Evolutionary conservation across 1,140 invertebrate genomes (phyloP).

Genomic region (Habropoda laboriosa): DNA sequence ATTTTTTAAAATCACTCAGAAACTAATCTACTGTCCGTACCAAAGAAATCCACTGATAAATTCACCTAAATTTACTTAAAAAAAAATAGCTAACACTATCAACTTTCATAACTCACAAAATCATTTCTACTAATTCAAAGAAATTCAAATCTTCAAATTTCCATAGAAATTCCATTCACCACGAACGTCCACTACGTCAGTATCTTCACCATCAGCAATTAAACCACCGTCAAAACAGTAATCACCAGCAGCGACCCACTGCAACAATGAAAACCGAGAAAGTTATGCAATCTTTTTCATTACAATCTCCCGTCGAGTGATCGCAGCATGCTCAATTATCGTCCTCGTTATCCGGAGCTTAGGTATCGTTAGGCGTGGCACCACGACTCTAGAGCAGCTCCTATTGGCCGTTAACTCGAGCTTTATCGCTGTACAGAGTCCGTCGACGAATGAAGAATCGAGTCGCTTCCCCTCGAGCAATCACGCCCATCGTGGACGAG

Average conservation of each 20-base stretch:
- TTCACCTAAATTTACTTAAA: too few relatives aligned
- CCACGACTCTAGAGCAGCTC: rapidly evolving
- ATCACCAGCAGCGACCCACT: too few relatives aligned
- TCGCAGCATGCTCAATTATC: not conserved
- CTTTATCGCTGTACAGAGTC: not conserved
- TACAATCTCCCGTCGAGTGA: not conserved
- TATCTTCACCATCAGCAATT: not conserved
- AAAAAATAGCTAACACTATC: too few relatives aligned
- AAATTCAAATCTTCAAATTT: too few relatives aligned
- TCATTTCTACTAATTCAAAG: too few relatives aligned
- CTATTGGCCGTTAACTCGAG: slow-evolving; percentile 13
- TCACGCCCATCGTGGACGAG: slow-evolving; percentile 25
- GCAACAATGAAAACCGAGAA: slow-evolving; percentile 1
- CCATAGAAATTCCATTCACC: too few relatives aligned
- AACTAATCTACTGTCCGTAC: too few relatives aligned
- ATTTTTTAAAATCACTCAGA: too few relatives aligned
- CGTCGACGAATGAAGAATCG: slow-evolving; percentile 4
- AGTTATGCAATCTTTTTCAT: slow-evolving; percentile 28
- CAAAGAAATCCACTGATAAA: too few relatives aligned
- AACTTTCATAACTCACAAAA: too few relatives aligned
- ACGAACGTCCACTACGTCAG: not conserved
- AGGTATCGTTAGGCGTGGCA: slow-evolving; percentile 27
- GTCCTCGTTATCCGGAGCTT: not conserved
- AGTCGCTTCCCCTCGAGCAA: not conserved
- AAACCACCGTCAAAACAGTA: not conserved